Percentiles rank a stretch among this genome's conserved stretches.
phyloP scores from a whole-genome alignment of 30 jellyfish, hydroid and myxozoan species.

The Hydractinia symbiolongicarpus region DNA sequence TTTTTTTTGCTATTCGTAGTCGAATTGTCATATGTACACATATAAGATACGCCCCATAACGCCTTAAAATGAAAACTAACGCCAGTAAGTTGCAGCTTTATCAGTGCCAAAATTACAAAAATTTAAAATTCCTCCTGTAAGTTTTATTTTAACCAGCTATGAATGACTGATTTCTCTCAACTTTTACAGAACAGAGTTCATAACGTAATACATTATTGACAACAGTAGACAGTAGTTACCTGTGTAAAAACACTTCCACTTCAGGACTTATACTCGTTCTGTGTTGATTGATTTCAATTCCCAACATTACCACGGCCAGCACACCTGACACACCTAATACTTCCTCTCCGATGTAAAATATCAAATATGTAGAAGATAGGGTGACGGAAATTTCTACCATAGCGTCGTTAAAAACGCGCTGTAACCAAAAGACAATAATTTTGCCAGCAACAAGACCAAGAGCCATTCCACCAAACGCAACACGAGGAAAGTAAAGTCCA shows the following conservation, averaged over 20 bases:
- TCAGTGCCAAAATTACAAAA: too few species aligned
- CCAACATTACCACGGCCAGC: constrained; percentile 88
- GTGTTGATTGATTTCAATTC: constrained; percentile 79
- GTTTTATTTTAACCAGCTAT: too few species aligned
- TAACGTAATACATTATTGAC: too few species aligned
- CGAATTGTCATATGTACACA: too few species aligned
- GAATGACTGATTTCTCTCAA: too few species aligned
- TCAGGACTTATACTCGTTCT: constrained; percentile 92
- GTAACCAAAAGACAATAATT: constrained; percentile 78
- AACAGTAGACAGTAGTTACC: constrained; percentile 27
- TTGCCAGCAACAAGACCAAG: constrained; percentile 87
- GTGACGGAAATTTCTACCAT: constrained; percentile 84
- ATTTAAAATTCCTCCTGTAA: too few species aligned
- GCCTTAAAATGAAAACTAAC: too few species aligned
- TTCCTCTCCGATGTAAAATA: constrained; percentile 66
- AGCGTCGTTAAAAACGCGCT: constrained; percentile 90
- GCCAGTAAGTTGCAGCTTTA: too few species aligned
- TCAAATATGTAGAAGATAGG: constrained; percentile 67
- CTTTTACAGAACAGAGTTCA: too few species aligned
- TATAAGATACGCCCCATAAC: too few species aligned
- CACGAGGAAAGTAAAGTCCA: constrained; percentile 68
- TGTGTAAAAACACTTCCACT: constrained; percentile 70
- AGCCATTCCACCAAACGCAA: constrained; percentile 93
- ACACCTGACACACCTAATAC: constrained; percentile 86
- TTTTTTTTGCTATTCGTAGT: too few species aligned